These are phyloP conservation scores for Tupaia chinensis DNA, from an alignment of 2,113 vertebrate species.

Conservation along the genomic window DNA sequence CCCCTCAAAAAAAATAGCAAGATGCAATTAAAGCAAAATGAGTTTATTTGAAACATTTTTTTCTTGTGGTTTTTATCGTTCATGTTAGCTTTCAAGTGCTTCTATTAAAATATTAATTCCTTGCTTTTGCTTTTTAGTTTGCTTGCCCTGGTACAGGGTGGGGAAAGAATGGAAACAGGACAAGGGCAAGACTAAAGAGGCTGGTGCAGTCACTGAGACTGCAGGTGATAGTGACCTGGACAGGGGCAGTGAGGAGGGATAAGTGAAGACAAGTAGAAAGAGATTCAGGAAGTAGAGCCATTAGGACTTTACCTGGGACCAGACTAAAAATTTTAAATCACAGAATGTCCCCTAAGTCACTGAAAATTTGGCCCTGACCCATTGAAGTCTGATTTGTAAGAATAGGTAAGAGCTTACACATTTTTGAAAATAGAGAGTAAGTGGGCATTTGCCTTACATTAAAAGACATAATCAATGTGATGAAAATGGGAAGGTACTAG, in stretches of 20 bases:
- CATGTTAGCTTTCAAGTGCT: background rate
- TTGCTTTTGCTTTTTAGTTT: background rate
- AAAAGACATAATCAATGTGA: background rate
- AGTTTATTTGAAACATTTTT: conserved; percentile 4
- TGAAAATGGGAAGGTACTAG: background rate
- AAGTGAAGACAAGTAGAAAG: background rate
- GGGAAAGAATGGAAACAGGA: background rate
- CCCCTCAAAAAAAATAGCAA: too few species aligned
- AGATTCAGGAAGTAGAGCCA: background rate
- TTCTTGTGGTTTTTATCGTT: background rate
- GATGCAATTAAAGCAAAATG: background rate
- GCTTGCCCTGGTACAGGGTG: background rate
- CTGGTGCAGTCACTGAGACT: background rate
- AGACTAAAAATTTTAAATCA: background rate
- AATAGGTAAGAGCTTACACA: background rate
- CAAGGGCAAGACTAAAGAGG: background rate
- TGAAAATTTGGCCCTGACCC: background rate
- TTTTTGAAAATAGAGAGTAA: background rate
- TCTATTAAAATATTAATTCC: background rate
- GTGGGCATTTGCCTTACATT: background rate
- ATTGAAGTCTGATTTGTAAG: background rate
- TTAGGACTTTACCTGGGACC: background rate
- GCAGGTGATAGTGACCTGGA: background rate
- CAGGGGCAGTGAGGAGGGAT: background rate
- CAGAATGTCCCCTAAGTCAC: background rate